phyloP scores from a whole-genome alignment of 2,888 invertebrate species.

The Chalcosyrphus nemorum region DNA sequence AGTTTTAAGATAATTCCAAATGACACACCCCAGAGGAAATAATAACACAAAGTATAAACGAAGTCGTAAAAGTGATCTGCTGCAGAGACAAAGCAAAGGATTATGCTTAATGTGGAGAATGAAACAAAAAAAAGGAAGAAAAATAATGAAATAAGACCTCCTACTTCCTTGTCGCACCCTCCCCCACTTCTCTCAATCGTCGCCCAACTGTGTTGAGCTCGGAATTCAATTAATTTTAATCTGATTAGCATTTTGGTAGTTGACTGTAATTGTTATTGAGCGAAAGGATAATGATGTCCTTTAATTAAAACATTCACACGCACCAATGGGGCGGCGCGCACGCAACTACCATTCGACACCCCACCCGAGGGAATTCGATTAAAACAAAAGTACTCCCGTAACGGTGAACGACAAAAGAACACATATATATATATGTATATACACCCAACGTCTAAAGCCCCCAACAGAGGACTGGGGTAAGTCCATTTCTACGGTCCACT shows the following conservation, averaged over 20 bases:
- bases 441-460: background rate
- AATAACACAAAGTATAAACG: slow-evolving; percentile 57
- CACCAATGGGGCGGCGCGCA: slow-evolving; percentile 36
- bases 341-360: slow-evolving; percentile 32
- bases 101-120: slow-evolving; percentile 39
- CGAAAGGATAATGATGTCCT: slow-evolving; percentile 67
- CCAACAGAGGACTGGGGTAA: background rate
- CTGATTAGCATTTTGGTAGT: slow-evolving; percentile 67
- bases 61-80: slow-evolving; percentile 54
- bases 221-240: slow-evolving; percentile 69
- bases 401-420: slow-evolving; percentile 25
- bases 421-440: background rate
- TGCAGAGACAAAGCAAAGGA: slow-evolving; percentile 35
- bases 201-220: slow-evolving; percentile 23
- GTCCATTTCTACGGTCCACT: slow-evolving; percentile 59
- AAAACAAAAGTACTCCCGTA: slow-evolving; percentile 37
- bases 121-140: background rate
- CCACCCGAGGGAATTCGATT: slow-evolving; percentile 46
- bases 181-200: background rate
- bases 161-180: background rate
- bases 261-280: slow-evolving; percentile 68
- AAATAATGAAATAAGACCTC: slow-evolving; percentile 36
- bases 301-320: slow-evolving; percentile 69
- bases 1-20: slow-evolving; percentile 37
- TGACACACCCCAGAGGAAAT: slow-evolving; percentile 29